Evolutionary conservation across 2,113 vertebrate genomes (phyloP).

Genomic region (Artemisiospiza belli): DNA sequence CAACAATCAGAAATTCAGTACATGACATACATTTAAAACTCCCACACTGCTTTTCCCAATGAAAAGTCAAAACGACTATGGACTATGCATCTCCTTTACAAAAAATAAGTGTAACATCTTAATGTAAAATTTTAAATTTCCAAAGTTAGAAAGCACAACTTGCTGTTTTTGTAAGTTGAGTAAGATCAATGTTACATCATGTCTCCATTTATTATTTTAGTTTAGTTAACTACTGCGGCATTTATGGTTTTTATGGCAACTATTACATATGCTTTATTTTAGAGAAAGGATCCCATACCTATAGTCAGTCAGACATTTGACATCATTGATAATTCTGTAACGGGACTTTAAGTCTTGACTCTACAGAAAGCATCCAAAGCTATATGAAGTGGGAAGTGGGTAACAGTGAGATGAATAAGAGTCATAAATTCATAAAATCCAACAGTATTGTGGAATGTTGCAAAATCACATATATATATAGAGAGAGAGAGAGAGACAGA

Average conservation of each 20-base stretch:
- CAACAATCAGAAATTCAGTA: neutral
- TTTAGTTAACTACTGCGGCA: neutral
- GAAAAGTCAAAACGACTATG: neutral
- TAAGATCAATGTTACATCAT: neutral
- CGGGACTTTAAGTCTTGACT: neutral
- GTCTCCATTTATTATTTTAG: neutral
- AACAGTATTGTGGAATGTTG: neutral
- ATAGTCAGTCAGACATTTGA: neutral
- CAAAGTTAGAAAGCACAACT: neutral
- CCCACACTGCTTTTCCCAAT: neutral
- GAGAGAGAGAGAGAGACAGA: neutral
- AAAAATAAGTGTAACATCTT: neutral
- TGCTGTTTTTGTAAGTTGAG: neutral
- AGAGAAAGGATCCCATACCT: neutral
- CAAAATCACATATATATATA: neutral
- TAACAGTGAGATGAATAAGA: neutral
- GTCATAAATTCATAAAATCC: neutral
- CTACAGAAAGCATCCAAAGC: neutral
- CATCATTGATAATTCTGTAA: neutral
- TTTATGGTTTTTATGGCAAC: neutral
- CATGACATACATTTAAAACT: neutral
- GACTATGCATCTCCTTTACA: neutral
- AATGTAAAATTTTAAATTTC: neutral
- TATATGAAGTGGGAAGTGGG: neutral
- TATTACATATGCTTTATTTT: neutral